Evolutionary conservation across 2,888 invertebrate genomes (phyloP).

Genomic region (Nemotelus pantherinus): DNA sequence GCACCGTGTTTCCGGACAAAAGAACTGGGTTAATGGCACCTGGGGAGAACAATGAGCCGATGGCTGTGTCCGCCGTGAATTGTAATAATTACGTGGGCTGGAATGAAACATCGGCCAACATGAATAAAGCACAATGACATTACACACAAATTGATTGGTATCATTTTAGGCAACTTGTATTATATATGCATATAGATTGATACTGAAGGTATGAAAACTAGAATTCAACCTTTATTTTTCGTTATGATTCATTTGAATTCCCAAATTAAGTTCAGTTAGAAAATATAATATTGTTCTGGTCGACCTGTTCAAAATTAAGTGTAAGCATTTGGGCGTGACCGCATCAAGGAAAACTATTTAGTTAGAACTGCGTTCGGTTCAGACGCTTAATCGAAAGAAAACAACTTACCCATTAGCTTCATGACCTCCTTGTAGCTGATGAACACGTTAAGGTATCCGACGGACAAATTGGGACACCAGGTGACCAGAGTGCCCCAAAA

Average conservation of each 20-base stretch:
- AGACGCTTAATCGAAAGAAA: constrained; percentile 38
- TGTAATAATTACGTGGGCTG: background rate
- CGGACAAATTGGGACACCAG: constrained; percentile 65
- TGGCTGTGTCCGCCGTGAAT: background rate
- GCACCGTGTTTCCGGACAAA: background rate
- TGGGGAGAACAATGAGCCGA: background rate
- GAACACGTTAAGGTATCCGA: constrained; percentile 81
- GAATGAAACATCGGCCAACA: no score
- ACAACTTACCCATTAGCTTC: constrained; percentile 78
- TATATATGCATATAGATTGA: no score
- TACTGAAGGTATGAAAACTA: no score
- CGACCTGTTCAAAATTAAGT: background rate
- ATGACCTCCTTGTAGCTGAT: constrained; percentile 83
- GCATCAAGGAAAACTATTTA: constrained; percentile 14
- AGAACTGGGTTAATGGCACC: background rate
- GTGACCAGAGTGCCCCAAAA: constrained; percentile 50
- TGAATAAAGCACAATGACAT: no score
- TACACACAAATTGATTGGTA: no score
- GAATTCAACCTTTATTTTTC: no score
- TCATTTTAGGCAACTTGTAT: no score
- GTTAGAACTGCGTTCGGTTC: constrained; percentile 6
- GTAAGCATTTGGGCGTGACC: background rate
- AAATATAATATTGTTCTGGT: background rate
- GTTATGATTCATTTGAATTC: no score
- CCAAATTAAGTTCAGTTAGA: no score